Conservation (phyloP, 2,113 vertebrate genomes). For the Seriola dumerili region DNA sequence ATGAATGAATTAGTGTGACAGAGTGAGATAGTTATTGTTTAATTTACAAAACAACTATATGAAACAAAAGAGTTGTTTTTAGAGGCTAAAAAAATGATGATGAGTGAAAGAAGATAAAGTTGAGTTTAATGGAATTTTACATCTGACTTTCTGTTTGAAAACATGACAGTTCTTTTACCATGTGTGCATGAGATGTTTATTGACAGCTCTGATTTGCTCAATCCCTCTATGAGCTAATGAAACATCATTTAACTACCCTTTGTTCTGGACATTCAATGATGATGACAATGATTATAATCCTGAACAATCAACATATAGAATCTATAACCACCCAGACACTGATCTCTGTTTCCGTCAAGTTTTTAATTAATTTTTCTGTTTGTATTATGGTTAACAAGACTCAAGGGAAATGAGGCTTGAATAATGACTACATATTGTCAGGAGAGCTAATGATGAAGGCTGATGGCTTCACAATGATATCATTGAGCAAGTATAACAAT, state of each 20-base stretch:
- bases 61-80: too few relatives aligned
- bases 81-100: too few relatives aligned
- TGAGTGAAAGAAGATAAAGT: too few relatives aligned
- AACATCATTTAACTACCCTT: background rate
- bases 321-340: conserved; percentile 1
- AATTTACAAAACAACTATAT: too few relatives aligned
- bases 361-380: conserved; percentile 24
- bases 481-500: background rate
- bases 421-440: conserved; percentile 36
- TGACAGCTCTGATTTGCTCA: background rate
- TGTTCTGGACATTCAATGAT: background rate
- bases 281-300: background rate
- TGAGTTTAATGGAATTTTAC: background rate
- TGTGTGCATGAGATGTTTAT: background rate
- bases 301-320: conserved; percentile 11
- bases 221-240: background rate
- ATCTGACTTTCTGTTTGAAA: background rate
- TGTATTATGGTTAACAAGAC: conserved; percentile 23
- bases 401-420: conserved; percentile 33
- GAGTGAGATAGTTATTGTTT: background rate
- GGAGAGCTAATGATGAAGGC: conserved; percentile 14
- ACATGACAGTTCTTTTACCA: background rate
- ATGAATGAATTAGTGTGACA: background rate
- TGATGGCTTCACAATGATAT: background rate
- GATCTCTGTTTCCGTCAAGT: background rate